Conservation (phyloP, 1,140 invertebrate genomes). For the Carposina sasakii region DNA sequence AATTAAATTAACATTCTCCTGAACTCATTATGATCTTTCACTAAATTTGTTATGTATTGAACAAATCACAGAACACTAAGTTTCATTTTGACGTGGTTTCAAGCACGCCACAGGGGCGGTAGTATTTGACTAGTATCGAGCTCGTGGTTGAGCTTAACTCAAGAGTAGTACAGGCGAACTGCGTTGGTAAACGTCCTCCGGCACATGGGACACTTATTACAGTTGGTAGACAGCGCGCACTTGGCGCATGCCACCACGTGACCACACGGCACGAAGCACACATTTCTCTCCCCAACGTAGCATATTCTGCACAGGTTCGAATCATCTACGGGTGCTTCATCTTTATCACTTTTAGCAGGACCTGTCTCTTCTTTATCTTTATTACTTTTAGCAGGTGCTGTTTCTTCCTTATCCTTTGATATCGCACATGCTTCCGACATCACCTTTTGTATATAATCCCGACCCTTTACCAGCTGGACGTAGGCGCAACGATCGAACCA, state of each 20-base stretch:
- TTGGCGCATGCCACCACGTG: conserved; percentile 91
- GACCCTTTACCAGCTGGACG: conserved; percentile 82
- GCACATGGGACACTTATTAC: conserved; percentile 91
- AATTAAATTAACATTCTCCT: no score
- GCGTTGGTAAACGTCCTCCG: conserved; percentile 75
- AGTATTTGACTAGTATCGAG: conserved; percentile 46
- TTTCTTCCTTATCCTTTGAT: conserved; percentile 32
- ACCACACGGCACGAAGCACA: conserved; percentile 89
- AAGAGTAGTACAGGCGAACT: conserved; percentile 65
- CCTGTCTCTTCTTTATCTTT: conserved; percentile 24
- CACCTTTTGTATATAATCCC: conserved; percentile 75
- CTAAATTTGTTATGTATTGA: no score
- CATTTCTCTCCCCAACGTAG: conserved; percentile 85
- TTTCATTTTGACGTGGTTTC: no score
- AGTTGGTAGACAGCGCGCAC: conserved; percentile 79
- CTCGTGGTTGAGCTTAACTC: conserved; percentile 34
- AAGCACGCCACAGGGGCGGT: neutral
- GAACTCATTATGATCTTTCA: no score
- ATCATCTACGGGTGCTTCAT: conserved; percentile 34
- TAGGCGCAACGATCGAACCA: conserved; percentile 88
- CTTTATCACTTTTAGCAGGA: no score
- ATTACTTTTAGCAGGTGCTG: conserved; percentile 17
- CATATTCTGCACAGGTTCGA: conserved; percentile 75
- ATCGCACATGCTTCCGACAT: conserved; percentile 42
- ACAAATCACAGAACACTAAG: no score